phyloP scores from a whole-genome alignment of 2,113 vertebrate species.

The Alligator sinensis region DNA sequence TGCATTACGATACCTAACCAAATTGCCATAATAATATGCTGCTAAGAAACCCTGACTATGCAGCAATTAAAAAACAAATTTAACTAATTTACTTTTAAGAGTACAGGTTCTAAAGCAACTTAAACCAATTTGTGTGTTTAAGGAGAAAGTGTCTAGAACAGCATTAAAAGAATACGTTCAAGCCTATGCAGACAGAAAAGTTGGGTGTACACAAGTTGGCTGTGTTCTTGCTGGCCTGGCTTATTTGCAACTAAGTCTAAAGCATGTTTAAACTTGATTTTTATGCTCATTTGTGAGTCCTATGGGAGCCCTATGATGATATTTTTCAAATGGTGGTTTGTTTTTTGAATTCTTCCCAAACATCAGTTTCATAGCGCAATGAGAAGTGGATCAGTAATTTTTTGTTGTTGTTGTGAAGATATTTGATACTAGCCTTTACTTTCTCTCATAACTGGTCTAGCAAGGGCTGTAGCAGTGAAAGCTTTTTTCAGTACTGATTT shows the following conservation, averaged over 20 bases:
- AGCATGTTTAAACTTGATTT: neutral
- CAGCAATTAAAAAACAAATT: neutral
- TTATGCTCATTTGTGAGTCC: neutral
- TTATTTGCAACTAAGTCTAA: neutral
- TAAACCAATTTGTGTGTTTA: neutral
- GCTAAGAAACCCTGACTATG: too few species aligned
- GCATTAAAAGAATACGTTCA: neutral
- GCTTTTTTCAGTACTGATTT: too few species aligned
- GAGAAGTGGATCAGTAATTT: neutral
- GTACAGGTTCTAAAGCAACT: neutral
- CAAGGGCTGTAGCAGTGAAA: too few species aligned
- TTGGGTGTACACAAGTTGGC: neutral
- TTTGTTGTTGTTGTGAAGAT: neutral
- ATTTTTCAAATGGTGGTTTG: neutral
- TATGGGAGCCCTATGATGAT: neutral
- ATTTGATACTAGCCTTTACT: too few species aligned
- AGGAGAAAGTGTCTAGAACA: neutral
- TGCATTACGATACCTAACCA: rapidly evolving
- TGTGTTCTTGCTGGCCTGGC: neutral
- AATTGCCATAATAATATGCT: neutral
- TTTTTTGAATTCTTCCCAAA: neutral
- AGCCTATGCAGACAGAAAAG: neutral
- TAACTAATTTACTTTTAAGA: conserved; percentile 1
- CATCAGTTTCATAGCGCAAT: neutral
- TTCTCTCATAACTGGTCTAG: too few species aligned